These are phyloP conservation scores for Arion vulgaris DNA, from an alignment of 1,140 invertebrate species.

Conservation along the genomic window DNA sequence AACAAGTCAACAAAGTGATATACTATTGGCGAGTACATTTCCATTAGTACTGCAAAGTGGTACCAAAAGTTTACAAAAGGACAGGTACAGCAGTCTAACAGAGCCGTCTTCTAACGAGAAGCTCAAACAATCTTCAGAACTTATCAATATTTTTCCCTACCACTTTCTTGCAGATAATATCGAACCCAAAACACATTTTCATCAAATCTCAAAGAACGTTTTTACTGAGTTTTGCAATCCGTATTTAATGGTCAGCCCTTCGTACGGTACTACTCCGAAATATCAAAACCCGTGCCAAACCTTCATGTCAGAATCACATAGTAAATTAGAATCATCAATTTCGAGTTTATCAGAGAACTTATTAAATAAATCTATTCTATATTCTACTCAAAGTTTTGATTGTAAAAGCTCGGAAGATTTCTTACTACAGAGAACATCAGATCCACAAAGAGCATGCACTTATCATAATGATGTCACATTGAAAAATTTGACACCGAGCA, in stretches of 20 bases:
- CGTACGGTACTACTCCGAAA: not conserved
- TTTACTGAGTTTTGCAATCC: not conserved
- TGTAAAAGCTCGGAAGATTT: not conserved
- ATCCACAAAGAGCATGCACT: not conserved
- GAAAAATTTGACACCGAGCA: too few species aligned
- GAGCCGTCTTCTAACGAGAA: not conserved
- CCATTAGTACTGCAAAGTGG: not conserved
- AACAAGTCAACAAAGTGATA: not conserved
- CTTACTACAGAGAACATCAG: not conserved
- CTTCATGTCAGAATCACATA: not conserved
- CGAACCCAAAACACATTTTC: not conserved
- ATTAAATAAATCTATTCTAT: not conserved
- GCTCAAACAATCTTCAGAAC: not conserved
- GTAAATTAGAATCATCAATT: not conserved
- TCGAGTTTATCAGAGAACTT: not conserved
- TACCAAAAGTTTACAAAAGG: not conserved
- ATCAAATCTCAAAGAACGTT: not conserved
- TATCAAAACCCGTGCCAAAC: not conserved
- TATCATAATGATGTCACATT: too few species aligned
- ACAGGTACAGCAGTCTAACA: not conserved
- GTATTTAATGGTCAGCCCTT: not conserved
- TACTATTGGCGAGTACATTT: not conserved
- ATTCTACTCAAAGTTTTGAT: not conserved
- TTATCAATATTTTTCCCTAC: not conserved
- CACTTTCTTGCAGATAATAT: not conserved